phyloP scores from a whole-genome alignment of 2,797 vertebrate species.

The Crax fasciolata region DNA sequence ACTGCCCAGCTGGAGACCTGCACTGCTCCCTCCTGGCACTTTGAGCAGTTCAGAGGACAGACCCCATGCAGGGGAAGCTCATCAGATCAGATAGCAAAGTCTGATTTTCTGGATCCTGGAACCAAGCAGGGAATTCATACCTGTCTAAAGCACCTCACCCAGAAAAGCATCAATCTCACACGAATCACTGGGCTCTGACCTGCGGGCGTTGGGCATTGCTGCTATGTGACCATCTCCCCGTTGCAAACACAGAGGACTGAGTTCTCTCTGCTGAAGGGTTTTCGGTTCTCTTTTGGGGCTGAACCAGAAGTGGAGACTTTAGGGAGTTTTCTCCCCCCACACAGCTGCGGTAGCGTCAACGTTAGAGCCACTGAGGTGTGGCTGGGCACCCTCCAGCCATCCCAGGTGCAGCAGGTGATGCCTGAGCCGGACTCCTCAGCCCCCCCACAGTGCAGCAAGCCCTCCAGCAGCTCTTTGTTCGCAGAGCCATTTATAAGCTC shows the following conservation, averaged over 20 bases:
- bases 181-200: neutral
- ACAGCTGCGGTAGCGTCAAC: neutral
- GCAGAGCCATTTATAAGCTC: neutral
- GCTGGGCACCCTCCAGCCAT: neutral
- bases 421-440: neutral
- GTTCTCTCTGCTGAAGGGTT: neutral
- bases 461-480: neutral
- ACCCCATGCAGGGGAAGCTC: neutral
- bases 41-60: neutral
- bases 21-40: neutral
- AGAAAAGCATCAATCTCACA: neutral
- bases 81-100: neutral
- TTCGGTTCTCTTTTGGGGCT: neutral
- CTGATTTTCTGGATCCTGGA: neutral
- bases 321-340: fast-evolving
- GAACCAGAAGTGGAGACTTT: neutral
- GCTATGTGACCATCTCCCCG: fast-evolving
- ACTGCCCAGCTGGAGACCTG: neutral
- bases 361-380: fast-evolving
- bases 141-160: neutral
- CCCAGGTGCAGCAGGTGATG: fast-evolving
- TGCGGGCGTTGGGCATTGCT: neutral
- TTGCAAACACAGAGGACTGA: neutral
- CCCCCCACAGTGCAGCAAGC: neutral
- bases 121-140: neutral